Conservation (phyloP, 2,888 invertebrate genomes). For the Cheilosia scutellata region DNA sequence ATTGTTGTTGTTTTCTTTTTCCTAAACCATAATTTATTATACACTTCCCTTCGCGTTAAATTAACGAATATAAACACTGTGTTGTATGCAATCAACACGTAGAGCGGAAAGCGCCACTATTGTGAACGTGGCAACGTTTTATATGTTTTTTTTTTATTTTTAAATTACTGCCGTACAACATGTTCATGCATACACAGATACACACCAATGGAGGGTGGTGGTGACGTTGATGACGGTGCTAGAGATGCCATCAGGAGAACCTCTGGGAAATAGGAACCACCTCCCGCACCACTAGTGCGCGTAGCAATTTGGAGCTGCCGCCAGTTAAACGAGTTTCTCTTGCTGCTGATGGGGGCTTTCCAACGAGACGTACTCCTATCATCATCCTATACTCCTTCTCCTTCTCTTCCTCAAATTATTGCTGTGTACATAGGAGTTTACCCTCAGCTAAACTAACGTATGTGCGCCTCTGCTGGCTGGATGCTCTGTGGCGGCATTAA, state of each 20-base stretch:
- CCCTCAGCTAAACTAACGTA: constrained; percentile 66
- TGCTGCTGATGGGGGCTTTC: constrained; percentile 46
- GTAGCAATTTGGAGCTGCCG: constrained; percentile 63
- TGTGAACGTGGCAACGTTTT: constrained; percentile 64
- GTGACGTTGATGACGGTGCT: constrained; percentile 69
- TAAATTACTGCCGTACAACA: constrained; percentile 67
- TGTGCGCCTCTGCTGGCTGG: constrained; percentile 30
- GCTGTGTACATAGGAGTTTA: constrained; percentile 68
- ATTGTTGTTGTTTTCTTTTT: constrained; percentile 47
- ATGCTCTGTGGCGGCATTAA: constrained; percentile 43
- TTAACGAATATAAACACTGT: constrained; percentile 76
- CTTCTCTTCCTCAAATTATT: constrained; percentile 69
- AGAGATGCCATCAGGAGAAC: constrained; percentile 70
- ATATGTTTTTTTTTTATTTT: constrained; percentile 48
- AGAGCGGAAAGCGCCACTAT: constrained; percentile 76
- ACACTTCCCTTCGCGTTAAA: constrained; percentile 75
- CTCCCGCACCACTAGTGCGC: constrained; percentile 17
- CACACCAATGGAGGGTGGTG: constrained; percentile 16
- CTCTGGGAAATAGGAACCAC: constrained; percentile 67
- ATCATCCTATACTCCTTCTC: neutral
- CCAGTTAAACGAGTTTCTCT: constrained; percentile 37
- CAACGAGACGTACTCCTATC: constrained; percentile 20
- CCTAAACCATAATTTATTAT: constrained; percentile 74
- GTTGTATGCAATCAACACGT: constrained; percentile 74
- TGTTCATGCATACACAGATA: constrained; percentile 24